phyloP scores from a whole-genome alignment of 2,888 invertebrate genomes.

The Bombyx huttoni region DNA sequence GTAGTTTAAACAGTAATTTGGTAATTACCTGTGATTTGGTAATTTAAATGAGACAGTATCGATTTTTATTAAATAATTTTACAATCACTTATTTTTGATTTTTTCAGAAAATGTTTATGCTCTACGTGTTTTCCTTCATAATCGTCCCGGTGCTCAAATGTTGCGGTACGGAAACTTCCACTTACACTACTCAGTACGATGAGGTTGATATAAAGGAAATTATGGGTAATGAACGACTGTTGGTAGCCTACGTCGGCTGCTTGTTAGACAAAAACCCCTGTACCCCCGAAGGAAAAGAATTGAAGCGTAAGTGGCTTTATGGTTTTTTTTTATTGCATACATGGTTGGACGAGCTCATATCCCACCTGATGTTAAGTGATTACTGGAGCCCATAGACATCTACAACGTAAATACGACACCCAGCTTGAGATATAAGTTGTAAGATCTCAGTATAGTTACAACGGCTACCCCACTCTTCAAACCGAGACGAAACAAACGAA shows the following conservation, averaged over 20 bases:
- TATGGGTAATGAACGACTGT: conserved; percentile 76
- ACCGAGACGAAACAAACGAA: no score
- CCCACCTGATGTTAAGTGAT: no score
- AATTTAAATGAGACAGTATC: no score
- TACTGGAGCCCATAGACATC: no score
- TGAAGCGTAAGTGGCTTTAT: conserved; percentile 69
- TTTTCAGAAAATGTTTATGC: conserved; percentile 2
- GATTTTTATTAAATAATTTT: background rate
- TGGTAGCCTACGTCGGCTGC: conserved; percentile 80
- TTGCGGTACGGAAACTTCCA: conserved; percentile 13
- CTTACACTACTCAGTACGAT: conserved; percentile 80
- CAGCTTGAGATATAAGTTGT: no score
- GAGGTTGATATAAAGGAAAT: conserved; percentile 81
- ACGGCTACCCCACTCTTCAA: no score
- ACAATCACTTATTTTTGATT: background rate
- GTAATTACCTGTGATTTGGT: no score
- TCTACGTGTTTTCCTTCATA: conserved; percentile 9
- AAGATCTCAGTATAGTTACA: no score
- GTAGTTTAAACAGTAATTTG: no score
- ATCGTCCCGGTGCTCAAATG: conserved; percentile 6
- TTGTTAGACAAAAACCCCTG: conserved; percentile 77
- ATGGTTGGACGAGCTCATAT: no score
- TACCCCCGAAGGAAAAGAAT: conserved; percentile 79
- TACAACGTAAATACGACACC: no score
- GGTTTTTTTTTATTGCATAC: no score